Base-by-base conservation (phyloP, 2,797 vertebrate genomes). In the Cyprinella venusta region DNA sequence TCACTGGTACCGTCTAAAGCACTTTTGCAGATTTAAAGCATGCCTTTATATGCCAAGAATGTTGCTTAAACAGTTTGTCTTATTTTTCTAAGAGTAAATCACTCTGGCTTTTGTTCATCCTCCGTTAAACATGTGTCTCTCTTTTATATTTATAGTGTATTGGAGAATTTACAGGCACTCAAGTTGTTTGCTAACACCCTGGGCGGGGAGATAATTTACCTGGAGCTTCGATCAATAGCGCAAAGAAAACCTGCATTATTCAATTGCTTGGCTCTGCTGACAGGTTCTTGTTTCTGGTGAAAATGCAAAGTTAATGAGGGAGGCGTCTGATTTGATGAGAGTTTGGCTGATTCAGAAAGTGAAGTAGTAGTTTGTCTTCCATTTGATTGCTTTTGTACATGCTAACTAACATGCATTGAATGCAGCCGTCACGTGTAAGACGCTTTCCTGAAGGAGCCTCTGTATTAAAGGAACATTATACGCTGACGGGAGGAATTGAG, bases 191-290 rank as follows among this genome's bases (percentile, higher is more conserved):
- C 68, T 21, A 64, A 36, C 68, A 64, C 45, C 71, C 12, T 8
- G 56, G 9, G 12, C 1, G 24, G 59, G 50, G 38, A 65, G 71
- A 52, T 65, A 30, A 65, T 79, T 79, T 72, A 56, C 69, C 69
- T 84, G 83, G 75, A 74, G 69, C 59, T 45, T 67, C 33, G 30
- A 79, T 74, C 76, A 79, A 79, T 84, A 63, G n/a, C 19, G 76
- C 67, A 64, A 67, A 54, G 68, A 71, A 79, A 79, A 74, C 63
- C 42, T 74, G 21, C 76, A 64, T 71, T 80, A 80, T 56, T 61
- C 18, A 65, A 2, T 21, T 40, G 79, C 50, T 80, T 42, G 18
- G 24, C 67, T 61, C 26, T 3, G 65, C 79, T 71, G 50, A 56
- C n/a, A 56, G 64, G 7, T 15, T 70, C 33, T n/a, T 69, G n/a